A percentile compares a stretch with the other conserved stretches of the same genome.
Evolutionary conservation across 2,113 vertebrate species (phyloP).

Genomic region (Cochlearius cochlearius): DNA sequence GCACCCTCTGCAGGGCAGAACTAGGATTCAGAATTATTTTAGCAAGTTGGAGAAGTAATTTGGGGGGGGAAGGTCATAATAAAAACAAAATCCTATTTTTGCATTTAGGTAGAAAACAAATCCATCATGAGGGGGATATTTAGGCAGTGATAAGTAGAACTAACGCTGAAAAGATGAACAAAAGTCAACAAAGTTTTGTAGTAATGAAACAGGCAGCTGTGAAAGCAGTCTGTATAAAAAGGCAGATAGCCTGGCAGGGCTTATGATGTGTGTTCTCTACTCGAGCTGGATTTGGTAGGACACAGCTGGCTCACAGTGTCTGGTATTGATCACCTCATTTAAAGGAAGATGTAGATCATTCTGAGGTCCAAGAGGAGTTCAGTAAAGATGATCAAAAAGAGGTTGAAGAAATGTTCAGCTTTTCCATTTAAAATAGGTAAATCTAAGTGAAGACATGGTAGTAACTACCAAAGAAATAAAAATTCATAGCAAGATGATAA

Average conservation of each 20-base stretch:
- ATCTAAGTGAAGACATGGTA: not conserved
- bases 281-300: not conserved
- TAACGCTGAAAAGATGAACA: not conserved
- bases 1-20: constrained; percentile 7
- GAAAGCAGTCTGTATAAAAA: not conserved
- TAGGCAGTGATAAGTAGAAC: not conserved
- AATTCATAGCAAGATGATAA: not conserved
- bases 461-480: not conserved
- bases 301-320: not conserved
- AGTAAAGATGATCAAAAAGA: not conserved
- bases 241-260: not conserved
- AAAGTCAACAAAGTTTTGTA: not conserved
- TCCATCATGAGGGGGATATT: not conserved
- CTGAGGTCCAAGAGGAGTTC: not conserved
- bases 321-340: not conserved
- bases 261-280: not conserved
- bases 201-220: not conserved
- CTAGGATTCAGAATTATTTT: not conserved
- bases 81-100: not conserved
- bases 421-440: not conserved
- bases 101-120: not conserved
- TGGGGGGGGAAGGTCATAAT: fast-evolving
- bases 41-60: not conserved
- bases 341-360: not conserved
- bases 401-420: not conserved